phyloP scores from a whole-genome alignment of 2,888 invertebrate genomes.

The Nudaria mundana region DNA sequence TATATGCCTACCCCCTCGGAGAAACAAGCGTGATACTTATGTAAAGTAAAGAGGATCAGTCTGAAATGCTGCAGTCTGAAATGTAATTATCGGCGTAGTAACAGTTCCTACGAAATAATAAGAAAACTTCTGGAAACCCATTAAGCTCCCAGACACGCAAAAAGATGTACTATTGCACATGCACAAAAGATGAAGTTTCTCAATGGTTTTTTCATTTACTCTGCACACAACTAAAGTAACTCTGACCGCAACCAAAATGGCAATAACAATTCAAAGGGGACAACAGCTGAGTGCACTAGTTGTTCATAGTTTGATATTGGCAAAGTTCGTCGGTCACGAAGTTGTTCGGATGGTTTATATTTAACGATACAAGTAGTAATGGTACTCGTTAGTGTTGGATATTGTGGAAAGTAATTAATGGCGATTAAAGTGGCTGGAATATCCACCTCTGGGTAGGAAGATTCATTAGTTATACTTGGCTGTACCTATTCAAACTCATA shows the following conservation, averaged over 20 bases:
- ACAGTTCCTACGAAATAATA: too few species aligned
- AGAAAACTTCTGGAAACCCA: too few species aligned
- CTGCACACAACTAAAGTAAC: background rate
- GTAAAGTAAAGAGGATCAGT: too few species aligned
- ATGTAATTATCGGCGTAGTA: too few species aligned
- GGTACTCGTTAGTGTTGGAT: conserved; percentile 9
- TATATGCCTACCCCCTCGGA: too few species aligned
- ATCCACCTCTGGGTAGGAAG: too few species aligned
- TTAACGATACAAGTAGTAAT: conserved; percentile 31
- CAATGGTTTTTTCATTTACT: background rate
- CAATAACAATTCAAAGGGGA: conserved; percentile 43
- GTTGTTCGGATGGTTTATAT: conserved; percentile 34
- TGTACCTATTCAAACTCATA: too few species aligned
- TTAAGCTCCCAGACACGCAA: too few species aligned
- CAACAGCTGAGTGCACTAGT: conserved; percentile 52
- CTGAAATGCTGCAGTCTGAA: too few species aligned
- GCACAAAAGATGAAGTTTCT: background rate
- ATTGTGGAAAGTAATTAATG: conserved; percentile 11
- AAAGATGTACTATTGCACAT: too few species aligned
- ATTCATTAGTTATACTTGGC: too few species aligned
- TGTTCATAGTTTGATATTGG: conserved; percentile 50
- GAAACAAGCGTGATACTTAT: too few species aligned
- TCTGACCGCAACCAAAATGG: conserved; percentile 16
- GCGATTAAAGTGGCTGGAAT: background rate
- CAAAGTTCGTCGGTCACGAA: conserved; percentile 50